A percentile compares a stretch with the other conserved stretches of the same genome.
Evolutionary conservation across 2,113 vertebrate genomes (phyloP).

Genomic region (human): GRCh38 chr1:104978001-104978500

Average conservation of each 20-base stretch:
- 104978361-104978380: neutral
- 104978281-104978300: neutral
- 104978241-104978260: neutral
- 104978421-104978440: neutral
- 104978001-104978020: neutral
- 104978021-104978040: neutral
- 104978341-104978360: neutral
- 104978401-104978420: neutral
- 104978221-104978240: neutral
- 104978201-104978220: neutral
- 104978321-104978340: neutral
- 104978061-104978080: neutral
- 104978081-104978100: neutral
- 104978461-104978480: neutral
- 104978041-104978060: neutral
- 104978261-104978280: neutral
- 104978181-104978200: neutral
- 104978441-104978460: neutral
- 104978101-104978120: neutral
- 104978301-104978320: neutral
- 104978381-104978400: neutral
- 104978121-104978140: neutral
- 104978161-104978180: neutral
- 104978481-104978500: slow-evolving; percentile 2
- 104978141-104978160: neutral